phyloP scores from a whole-genome alignment of 2,113 vertebrate species.

The Ia io region DNA sequence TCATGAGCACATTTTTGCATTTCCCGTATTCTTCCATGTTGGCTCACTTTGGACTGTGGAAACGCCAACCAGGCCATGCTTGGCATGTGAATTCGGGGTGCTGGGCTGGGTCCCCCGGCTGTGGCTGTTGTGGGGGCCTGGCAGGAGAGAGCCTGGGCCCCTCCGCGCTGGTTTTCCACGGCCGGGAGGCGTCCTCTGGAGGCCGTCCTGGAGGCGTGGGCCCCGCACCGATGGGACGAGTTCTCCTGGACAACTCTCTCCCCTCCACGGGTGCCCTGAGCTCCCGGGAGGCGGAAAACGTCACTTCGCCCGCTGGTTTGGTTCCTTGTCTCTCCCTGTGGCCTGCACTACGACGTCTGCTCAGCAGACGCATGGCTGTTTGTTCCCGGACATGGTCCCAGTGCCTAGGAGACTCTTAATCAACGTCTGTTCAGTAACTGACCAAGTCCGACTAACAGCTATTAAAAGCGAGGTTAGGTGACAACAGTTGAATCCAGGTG shows the following conservation, averaged over 20 bases:
- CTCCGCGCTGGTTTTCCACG: too few species aligned
- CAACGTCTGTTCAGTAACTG: background rate
- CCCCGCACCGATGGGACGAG: background rate
- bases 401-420: background rate
- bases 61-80: background rate
- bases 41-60: background rate
- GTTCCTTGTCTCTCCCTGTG: accelerated
- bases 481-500: background rate
- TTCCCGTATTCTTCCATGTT: background rate
- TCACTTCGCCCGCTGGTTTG: accelerated
- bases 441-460: background rate
- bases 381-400: background rate
- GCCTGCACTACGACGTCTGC: background rate
- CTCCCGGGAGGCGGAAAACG: background rate
- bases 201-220: background rate
- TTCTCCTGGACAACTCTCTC: background rate
- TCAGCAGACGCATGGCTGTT: background rate
- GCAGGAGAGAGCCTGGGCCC: background rate
- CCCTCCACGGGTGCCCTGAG: too few species aligned
- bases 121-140: background rate
- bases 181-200: background rate
- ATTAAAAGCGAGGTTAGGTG: accelerated
- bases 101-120: accelerated
- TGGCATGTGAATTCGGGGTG: accelerated
- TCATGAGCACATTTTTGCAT: background rate